Base-by-base conservation (phyloP, 2,888 invertebrate genomes). In the Leptura quadrifasciata region DNA sequence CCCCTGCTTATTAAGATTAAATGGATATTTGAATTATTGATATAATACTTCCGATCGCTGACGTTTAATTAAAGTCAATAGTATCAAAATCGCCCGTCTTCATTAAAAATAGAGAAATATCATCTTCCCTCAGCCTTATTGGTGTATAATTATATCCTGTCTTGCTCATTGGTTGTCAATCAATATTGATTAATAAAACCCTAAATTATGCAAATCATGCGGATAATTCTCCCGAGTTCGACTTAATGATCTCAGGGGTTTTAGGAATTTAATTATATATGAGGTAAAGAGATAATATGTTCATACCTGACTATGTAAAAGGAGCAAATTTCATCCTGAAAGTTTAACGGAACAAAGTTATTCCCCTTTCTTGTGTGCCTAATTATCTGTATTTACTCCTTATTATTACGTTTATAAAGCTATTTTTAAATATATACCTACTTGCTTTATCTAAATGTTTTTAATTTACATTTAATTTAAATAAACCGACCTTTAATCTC, bases 391-490 rank as follows among this genome's bases (percentile, higher is more conserved):
- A 27, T 58, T 58, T 10, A 58, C 58, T n/a, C 58, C 27, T 58
- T 58, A 58, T n/a, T 58, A 58, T 58, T 58, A 58, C 24, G 58
- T 58, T 58, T 27, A n/a, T 58, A 27, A 58, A 21, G 6, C n/a
- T 17, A 24, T n/a, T 60, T 60, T 24, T 6, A 15, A n/a, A 27
- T 27, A 27, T 6, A 52, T 65, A 17, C 35, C 27, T n/a, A 35
- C 47, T 52, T 18, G 31, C 18, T 55, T 72, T 72, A 72, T 72
- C 72, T 61, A 71, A 61, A 71, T 61, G 47, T 27, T 72, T 72
- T 72, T 52, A 72, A 72, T 72, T 72, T 54, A 17, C 72, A 72
- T 72, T 72, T 64, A 64, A 72, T 60, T 54, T 39, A 63, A 64
- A 52, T 72, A 52, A 72, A 54, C 17, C 15, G 12, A 12, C 17